phyloP scores from a whole-genome alignment of 2,888 invertebrate genomes.

The Junonia oenone region DNA sequence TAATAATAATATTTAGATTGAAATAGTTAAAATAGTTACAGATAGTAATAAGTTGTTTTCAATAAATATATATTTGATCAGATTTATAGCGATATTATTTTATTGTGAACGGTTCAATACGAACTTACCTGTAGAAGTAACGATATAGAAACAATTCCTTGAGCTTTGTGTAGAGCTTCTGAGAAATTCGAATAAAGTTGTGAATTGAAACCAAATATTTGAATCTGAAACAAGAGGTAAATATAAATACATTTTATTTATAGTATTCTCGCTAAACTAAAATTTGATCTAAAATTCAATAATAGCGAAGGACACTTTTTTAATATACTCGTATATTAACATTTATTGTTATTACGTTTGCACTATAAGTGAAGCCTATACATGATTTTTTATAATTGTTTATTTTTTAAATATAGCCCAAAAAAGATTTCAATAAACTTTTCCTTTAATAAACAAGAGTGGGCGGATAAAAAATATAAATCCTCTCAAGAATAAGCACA shows the following conservation, averaged over 20 bases:
- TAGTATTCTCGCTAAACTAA: neutral
- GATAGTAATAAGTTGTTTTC: no score
- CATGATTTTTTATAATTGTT: no score
- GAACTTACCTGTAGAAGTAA: conserved; percentile 92
- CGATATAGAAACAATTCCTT: conserved; percentile 96
- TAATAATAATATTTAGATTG: no score
- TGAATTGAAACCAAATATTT: conserved; percentile 98
- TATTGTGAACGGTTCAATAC: neutral
- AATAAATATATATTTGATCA: neutral
- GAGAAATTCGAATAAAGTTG: conserved; percentile 98
- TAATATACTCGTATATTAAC: no score
- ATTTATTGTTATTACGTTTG: no score
- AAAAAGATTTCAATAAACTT: neutral
- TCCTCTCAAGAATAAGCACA: conserved; percentile 49
- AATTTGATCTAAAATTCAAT: neutral
- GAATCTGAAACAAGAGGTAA: conserved; percentile 90
- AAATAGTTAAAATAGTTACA: no score
- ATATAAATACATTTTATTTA: neutral
- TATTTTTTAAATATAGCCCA: no score
- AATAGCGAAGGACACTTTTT: neutral
- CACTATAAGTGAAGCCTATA: no score
- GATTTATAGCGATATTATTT: neutral
- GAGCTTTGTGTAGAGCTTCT: conserved; percentile 94
- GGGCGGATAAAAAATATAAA: conserved; percentile 35
- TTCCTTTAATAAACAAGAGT: neutral